phyloP scores from a whole-genome alignment of 2,113 vertebrate genomes.

The Notarius lentiginosus region DNA sequence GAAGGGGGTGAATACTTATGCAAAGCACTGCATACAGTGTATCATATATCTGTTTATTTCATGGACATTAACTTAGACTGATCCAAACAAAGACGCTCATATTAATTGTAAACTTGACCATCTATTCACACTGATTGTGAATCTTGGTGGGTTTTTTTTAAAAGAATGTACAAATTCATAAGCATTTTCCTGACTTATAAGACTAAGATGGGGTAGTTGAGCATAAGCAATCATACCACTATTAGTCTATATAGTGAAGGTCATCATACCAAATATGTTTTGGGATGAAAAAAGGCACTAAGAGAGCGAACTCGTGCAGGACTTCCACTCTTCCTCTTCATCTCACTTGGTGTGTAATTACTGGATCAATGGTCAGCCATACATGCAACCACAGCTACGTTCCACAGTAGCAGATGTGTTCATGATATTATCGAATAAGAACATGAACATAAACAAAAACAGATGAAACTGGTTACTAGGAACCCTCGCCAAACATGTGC shows the following conservation, averaged over 20 bases:
- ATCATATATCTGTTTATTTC: not conserved
- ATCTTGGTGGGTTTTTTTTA: not conserved
- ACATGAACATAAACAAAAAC: conserved; percentile 79
- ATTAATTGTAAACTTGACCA: not conserved
- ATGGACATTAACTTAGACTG: not conserved
- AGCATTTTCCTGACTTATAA: not conserved
- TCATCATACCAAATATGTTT: conserved; percentile 54
- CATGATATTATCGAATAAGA: conserved; percentile 70
- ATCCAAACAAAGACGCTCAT: not conserved
- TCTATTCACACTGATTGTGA: not conserved
- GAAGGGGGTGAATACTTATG: not conserved
- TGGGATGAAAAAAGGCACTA: conserved; percentile 47
- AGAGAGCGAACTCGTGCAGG: conserved; percentile 53
- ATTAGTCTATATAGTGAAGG: not conserved
- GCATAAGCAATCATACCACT: not conserved
- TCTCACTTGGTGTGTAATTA: conserved; percentile 76
- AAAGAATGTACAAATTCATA: not conserved
- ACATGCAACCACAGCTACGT: conserved; percentile 77
- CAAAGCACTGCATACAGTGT: not conserved
- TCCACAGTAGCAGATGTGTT: conserved; percentile 82
- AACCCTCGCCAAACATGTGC: conserved; percentile 71
- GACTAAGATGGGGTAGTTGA: not conserved
- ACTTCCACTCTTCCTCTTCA: conserved; percentile 71
- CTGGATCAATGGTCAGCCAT: conserved; percentile 78
- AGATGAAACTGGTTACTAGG: conserved; percentile 77